Evolutionary conservation across 2,888 invertebrate species (phyloP).

Genomic region (Drosophila formosana): DNA sequence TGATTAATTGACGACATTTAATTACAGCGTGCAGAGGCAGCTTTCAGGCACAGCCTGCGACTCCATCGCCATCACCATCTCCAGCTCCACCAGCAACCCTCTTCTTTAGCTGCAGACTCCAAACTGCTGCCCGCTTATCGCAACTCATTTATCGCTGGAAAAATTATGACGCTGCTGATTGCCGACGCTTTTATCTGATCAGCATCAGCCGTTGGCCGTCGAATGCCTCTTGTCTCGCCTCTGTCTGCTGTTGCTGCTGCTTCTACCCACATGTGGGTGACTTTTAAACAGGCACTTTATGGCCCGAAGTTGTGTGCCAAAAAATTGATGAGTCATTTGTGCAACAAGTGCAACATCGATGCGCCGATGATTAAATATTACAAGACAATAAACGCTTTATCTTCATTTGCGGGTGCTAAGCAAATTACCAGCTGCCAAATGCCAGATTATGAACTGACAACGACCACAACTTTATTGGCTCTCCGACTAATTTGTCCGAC

Average conservation of each 20-base stretch:
- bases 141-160: slow-evolving; percentile 83
- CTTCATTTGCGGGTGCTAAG: slow-evolving; percentile 73
- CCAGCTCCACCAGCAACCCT: slow-evolving; percentile 17
- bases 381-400: slow-evolving; percentile 78
- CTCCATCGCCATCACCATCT: slow-evolving; percentile 15
- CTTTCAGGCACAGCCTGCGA: slow-evolving; percentile 63
- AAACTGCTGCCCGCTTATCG: slow-evolving; percentile 74
- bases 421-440: slow-evolving; percentile 72
- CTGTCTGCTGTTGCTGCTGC: neutral
- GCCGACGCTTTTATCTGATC: slow-evolving; percentile 77
- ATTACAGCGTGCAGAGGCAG: slow-evolving; percentile 82
- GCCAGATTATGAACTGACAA: slow-evolving; percentile 66
- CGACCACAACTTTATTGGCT: slow-evolving; percentile 39
- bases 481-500: slow-evolving; percentile 47
- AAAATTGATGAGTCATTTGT: slow-evolving; percentile 70
- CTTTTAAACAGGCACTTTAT: slow-evolving; percentile 56
- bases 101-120: neutral
- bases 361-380: slow-evolving; percentile 71
- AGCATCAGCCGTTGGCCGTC: slow-evolving; percentile 31
- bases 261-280: slow-evolving; percentile 61
- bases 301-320: slow-evolving; percentile 43
- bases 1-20: slow-evolving; percentile 86
- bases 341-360: slow-evolving; percentile 68
- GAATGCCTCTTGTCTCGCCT: neutral
- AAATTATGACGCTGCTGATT: slow-evolving; percentile 83